Percentiles rank a stretch among this genome's conserved stretches.
Conservation (phyloP, 2,888 invertebrate genomes). For the Eupelmus urozonus region DNA sequence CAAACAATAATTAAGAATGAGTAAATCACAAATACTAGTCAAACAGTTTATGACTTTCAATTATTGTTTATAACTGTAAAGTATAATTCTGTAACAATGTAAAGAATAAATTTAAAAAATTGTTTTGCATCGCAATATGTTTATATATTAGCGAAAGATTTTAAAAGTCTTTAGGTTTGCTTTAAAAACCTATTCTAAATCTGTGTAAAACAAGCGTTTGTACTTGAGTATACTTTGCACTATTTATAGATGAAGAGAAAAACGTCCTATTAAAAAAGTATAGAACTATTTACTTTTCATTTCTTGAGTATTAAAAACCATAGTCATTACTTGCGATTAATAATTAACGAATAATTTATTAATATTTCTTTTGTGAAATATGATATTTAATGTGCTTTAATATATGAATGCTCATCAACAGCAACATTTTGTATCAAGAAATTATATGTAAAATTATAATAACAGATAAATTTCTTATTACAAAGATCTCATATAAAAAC, state of each 20-base stretch:
- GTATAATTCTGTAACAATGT: constrained; percentile 25
- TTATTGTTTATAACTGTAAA: constrained; percentile 53
- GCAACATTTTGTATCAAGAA: constrained; percentile 13
- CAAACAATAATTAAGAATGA: constrained; percentile 34
- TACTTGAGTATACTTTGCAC: constrained; percentile 42
- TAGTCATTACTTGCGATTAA: background rate
- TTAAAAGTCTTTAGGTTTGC: constrained; percentile 44
- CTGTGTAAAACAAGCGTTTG: constrained; percentile 40
- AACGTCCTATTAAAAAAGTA: too few relatives aligned
- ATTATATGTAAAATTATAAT: constrained; percentile 26
- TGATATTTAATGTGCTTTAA: background rate
- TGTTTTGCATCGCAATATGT: constrained; percentile 27
- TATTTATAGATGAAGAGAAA: constrained; percentile 1
- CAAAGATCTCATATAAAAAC: constrained; percentile 42
- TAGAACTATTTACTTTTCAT: background rate
- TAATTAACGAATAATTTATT: constrained; percentile 11
- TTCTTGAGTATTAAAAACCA: background rate
- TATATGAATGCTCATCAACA: background rate
- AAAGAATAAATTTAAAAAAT: constrained; percentile 39
- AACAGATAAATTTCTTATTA: constrained; percentile 8
- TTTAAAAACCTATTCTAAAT: constrained; percentile 13
- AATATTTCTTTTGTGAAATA: too few relatives aligned
- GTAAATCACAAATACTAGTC: constrained; percentile 41
- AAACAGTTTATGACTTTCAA: constrained; percentile 35
- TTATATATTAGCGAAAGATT: constrained; percentile 26